Percentiles rank a stretch among this genome's conserved stretches.
Conservation (phyloP, 2,113 vertebrate species). For the Ia io region DNA sequence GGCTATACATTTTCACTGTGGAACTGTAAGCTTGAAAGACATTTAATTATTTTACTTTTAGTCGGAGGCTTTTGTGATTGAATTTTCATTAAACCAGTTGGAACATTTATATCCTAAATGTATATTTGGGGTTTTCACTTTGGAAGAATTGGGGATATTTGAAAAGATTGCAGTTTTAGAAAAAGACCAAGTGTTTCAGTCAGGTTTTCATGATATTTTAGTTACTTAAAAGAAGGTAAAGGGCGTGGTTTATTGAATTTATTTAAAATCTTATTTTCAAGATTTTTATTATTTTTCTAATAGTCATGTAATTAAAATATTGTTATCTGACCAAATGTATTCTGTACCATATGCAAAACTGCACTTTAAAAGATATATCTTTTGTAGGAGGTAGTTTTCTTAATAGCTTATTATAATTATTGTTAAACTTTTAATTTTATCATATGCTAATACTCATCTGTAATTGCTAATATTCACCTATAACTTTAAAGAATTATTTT, state of each 20-base stretch:
- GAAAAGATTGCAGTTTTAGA: conserved; percentile 44
- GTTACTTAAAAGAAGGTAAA: conserved; percentile 34
- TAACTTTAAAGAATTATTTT: conserved; percentile 39
- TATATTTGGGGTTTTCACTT: conserved; percentile 42
- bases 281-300: conserved; percentile 35
- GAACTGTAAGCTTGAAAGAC: conserved; percentile 28
- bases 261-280: conserved; percentile 42
- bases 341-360: not conserved
- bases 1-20: conserved; percentile 13
- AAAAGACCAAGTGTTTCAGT: conserved; percentile 13
- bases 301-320: conserved; percentile 30
- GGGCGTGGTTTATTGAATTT: conserved; percentile 35
- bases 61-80: conserved; percentile 48
- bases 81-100: conserved; percentile 12
- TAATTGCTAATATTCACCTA: conserved; percentile 3
- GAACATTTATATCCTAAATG: conserved; percentile 36
- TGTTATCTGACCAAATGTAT: conserved; percentile 12
- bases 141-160: conserved; percentile 26
- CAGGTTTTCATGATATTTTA: not conserved
- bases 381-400: not conserved
- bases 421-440: conserved; percentile 49
- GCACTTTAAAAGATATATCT: conserved; percentile 19
- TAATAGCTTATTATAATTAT: not conserved
- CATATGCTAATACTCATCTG: conserved; percentile 10
- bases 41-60: conserved; percentile 57